Percentiles rank a stretch among this genome's conserved stretches.
These are phyloP conservation scores for Phengaris arion DNA, from an alignment of 2,888 invertebrate genomes.

Conservation along the genomic window DNA sequence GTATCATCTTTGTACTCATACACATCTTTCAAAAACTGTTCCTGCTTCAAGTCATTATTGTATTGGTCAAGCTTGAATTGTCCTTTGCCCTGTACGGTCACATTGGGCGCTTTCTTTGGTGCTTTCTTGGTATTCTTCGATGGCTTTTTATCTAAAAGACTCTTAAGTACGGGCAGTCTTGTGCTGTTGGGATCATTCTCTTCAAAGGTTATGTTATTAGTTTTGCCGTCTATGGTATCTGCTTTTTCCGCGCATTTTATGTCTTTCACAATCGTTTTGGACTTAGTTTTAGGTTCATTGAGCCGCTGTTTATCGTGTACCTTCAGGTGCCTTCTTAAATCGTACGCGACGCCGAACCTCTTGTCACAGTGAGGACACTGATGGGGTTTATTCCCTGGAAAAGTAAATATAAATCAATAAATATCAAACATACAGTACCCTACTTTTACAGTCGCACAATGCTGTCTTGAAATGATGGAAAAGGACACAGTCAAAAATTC, in stretches of 20 bases:
- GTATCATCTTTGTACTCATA: slow-evolving; percentile 40
- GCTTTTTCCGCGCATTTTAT: slow-evolving; percentile 39
- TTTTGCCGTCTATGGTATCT: slow-evolving; percentile 39
- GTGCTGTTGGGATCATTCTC: slow-evolving; percentile 31
- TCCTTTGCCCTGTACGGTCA: slow-evolving; percentile 51
- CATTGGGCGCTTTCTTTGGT: slow-evolving; percentile 54
- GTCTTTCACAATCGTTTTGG: slow-evolving; percentile 35
- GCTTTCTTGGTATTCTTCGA: slow-evolving; percentile 46
- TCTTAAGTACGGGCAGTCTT: slow-evolving; percentile 39
- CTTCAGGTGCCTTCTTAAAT: slow-evolving; percentile 88
- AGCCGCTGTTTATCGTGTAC: slow-evolving; percentile 80
- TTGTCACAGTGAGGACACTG: slow-evolving; percentile 88
- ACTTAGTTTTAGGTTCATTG: slow-evolving; percentile 46
- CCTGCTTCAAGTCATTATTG: slow-evolving; percentile 49
- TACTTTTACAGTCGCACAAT: not conserved
- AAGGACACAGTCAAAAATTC: no score
- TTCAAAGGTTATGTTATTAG: slow-evolving; percentile 37
- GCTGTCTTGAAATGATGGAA: no score
- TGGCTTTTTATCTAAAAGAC: slow-evolving; percentile 44
- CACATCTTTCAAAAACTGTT: slow-evolving; percentile 52
- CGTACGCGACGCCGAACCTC: slow-evolving; percentile 89
- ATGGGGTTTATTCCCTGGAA: slow-evolving; percentile 86
- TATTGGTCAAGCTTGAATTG: slow-evolving; percentile 49
- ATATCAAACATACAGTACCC: not conserved
- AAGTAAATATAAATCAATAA: not conserved